Evolutionary conservation across 2,888 invertebrate genomes (phyloP).

Genomic region (Macrophya alboannulata): DNA sequence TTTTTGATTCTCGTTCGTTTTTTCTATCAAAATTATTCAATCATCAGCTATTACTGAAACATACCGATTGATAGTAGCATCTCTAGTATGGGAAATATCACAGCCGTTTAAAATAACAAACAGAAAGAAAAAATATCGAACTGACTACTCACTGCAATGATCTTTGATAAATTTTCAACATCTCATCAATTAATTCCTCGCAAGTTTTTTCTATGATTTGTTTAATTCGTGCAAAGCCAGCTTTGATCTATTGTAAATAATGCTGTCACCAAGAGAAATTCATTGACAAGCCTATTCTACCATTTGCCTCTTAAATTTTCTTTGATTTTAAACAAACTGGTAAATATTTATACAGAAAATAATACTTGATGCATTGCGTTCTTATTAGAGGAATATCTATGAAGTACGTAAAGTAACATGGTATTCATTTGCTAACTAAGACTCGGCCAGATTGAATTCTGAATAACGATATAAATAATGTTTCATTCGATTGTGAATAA

Average conservation of each 20-base stretch:
- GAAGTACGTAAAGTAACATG: background rate
- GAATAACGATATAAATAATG: constrained; percentile 19
- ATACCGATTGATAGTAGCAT: constrained; percentile 14
- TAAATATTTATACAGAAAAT: constrained; percentile 12
- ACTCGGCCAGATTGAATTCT: background rate
- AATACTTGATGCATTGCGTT: constrained; percentile 5
- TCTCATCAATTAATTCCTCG: background rate
- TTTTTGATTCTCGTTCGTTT: background rate
- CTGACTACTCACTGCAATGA: constrained; percentile 8
- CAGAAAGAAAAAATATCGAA: background rate
- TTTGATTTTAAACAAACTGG: background rate
- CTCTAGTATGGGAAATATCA: background rate
- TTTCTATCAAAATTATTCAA: constrained; percentile 27
- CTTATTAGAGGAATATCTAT: background rate
- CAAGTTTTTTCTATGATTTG: background rate
- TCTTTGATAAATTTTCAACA: constrained; percentile 21
- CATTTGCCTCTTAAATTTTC: background rate
- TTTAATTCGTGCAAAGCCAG: constrained; percentile 19
- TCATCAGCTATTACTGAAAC: constrained; percentile 36
- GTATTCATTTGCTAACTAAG: background rate
- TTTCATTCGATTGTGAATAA: background rate
- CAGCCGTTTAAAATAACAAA: background rate
- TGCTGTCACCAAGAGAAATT: constrained; percentile 27
- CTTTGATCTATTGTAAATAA: constrained; percentile 23
- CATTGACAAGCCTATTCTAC: background rate